Evolutionary conservation across 92 coral and sea anemone species (phyloP).

Genomic region (Zoanthus sociatus): DNA sequence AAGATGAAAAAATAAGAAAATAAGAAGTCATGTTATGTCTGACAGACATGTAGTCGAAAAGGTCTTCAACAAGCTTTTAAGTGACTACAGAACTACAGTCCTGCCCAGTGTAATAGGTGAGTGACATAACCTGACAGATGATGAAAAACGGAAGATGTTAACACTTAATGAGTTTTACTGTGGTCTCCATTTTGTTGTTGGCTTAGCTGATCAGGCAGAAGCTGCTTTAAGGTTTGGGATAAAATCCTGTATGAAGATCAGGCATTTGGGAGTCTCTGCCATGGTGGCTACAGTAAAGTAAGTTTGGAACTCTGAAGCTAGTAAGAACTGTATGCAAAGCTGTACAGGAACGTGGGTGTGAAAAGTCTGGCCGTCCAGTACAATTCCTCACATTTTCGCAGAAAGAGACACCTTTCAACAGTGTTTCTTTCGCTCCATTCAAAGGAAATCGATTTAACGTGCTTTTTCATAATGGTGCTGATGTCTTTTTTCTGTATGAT

Average conservation of each 20-base stretch:
- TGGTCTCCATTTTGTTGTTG: conserved; percentile 27
- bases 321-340: conserved; percentile 5
- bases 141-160: background rate
- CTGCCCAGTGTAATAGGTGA: background rate
- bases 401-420: conserved; percentile 5
- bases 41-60: conserved; percentile 38
- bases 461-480: conserved; percentile 34
- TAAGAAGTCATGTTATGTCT: conserved; percentile 22
- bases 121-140: background rate
- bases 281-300: conserved; percentile 13
- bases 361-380: conserved; percentile 28
- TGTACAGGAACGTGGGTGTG: conserved; percentile 22
- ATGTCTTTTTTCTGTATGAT: conserved; percentile 24
- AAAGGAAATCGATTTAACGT: conserved; percentile 27
- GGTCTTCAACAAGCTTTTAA: conserved; percentile 19
- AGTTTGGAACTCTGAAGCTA: conserved; percentile 10
- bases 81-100: conserved; percentile 38
- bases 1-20: background rate
- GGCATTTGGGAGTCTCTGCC: conserved; percentile 1
- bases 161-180: conserved; percentile 2
- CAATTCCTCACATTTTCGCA: conserved; percentile 3
- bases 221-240: conserved; percentile 24
- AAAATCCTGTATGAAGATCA: conserved; percentile 7
- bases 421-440: conserved; percentile 33
- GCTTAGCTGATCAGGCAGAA: conserved; percentile 21